Conservation (phyloP, 2,888 invertebrate genomes). For the Epinotia nisella region DNA sequence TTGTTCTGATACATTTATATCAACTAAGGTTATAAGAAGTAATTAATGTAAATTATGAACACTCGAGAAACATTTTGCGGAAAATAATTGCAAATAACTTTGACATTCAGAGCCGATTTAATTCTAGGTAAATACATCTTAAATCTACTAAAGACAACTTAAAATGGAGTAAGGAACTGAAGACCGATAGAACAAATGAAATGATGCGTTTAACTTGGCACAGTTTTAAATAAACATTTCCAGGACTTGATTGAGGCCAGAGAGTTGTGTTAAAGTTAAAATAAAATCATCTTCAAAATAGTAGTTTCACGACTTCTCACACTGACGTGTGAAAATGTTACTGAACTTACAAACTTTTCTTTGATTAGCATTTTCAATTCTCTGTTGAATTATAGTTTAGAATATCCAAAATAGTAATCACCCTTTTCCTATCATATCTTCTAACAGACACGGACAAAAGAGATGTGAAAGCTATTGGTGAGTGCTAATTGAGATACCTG, state of each 20-base stretch:
- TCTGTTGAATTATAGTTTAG: background rate
- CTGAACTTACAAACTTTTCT: background rate
- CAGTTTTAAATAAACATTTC: constrained; percentile 18
- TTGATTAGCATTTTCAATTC: background rate
- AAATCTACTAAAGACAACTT: constrained; percentile 46
- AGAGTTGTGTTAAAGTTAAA: background rate
- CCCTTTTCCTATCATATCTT: background rate
- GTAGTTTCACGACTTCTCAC: background rate
- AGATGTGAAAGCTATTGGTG: background rate
- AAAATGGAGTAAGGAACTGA: constrained; percentile 48
- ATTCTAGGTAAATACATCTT: constrained; percentile 5
- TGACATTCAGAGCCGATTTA: constrained; percentile 46
- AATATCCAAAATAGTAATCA: background rate
- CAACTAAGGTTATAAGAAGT: constrained; percentile 5
- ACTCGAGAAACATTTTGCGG: background rate
- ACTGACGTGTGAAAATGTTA: background rate
- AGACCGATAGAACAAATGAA: constrained; percentile 31
- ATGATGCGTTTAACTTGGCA: constrained; percentile 17
- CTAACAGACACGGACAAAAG: background rate
- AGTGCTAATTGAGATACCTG: background rate
- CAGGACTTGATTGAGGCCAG: constrained; percentile 38
- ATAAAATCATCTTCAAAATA: background rate
- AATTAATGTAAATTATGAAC: background rate
- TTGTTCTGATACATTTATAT: constrained; percentile 24
- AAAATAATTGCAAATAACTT: background rate